These are phyloP conservation scores for Metacarcinus magister DNA, from an alignment of 2,888 invertebrate genomes.

Conservation along the genomic window DNA sequence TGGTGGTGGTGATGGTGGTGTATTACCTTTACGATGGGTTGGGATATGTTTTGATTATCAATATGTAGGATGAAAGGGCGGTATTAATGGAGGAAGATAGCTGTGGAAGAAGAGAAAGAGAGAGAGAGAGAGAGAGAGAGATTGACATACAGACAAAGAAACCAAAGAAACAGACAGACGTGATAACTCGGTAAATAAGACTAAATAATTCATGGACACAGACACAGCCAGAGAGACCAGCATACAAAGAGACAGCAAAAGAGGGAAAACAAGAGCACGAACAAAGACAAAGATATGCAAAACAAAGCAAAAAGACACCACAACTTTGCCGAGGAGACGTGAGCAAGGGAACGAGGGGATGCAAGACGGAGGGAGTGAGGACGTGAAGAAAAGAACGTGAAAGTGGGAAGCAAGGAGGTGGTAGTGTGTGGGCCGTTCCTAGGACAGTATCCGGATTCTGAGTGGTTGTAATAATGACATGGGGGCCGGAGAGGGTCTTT, in stretches of 20 bases:
- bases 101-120: not conserved
- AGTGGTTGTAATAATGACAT: slow-evolving; percentile 20
- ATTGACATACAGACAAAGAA: not conserved
- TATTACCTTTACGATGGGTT: not conserved
- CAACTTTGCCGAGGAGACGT: not conserved
- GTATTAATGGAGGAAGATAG: slow-evolving; percentile 3
- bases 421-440: not conserved
- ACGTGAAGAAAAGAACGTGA: not conserved
- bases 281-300: slow-evolving; percentile 27
- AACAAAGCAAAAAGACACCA: not conserved
- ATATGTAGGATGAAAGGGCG: not conserved
- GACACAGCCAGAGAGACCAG: not conserved
- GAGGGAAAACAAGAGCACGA: not conserved
- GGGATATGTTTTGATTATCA: not conserved
- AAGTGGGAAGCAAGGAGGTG: not conserved
- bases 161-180: slow-evolving; percentile 28
- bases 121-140: slow-evolving; percentile 39
- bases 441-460: not conserved
- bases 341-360: not conserved
- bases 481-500: not conserved
- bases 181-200: not conserved
- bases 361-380: not conserved
- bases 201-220: not conserved
- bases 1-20: not conserved
- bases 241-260: not conserved